phyloP scores from a whole-genome alignment of 2,797 vertebrate genomes.

The Chromis chromis region DNA sequence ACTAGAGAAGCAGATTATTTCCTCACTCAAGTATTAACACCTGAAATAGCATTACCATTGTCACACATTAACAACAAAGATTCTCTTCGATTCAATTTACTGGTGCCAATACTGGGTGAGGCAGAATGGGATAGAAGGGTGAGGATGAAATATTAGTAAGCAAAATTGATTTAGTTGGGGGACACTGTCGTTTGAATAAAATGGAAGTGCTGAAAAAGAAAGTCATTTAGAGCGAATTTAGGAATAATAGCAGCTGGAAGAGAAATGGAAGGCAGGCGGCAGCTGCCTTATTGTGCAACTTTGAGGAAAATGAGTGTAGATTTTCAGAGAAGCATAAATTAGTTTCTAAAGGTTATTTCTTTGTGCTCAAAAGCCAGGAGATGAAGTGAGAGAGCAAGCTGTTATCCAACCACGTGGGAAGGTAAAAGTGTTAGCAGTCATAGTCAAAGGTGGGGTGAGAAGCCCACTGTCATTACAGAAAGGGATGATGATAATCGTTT shows the following conservation, averaged over 20 bases:
- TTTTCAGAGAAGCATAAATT: constrained; percentile 66
- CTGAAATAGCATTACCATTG: constrained; percentile 43
- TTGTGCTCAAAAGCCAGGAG: constrained; percentile 59
- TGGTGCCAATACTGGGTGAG: not conserved
- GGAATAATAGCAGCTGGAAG: constrained; percentile 63
- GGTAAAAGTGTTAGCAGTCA: no score
- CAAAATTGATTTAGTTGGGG: constrained; percentile 63
- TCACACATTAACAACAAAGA: constrained; percentile 51
- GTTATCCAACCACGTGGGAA: not conserved
- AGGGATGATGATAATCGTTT: not conserved
- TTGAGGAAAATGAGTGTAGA: constrained; percentile 60
- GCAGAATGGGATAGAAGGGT: not conserved
- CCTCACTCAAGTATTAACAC: constrained; percentile 45
- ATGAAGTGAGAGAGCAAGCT: constrained; percentile 46
- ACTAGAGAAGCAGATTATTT: constrained; percentile 49
- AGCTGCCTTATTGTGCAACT: constrained; percentile 59
- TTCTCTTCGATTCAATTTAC: constrained; percentile 55
- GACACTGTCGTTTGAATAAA: constrained; percentile 59
- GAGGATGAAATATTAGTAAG: constrained; percentile 63
- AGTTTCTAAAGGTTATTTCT: constrained; percentile 75
- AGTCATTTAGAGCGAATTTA: constrained; percentile 68
- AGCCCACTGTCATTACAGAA: constrained; percentile 5
- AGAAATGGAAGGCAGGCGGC: constrained; percentile 51
- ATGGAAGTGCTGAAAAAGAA: constrained; percentile 56
- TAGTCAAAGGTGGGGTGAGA: no score